Conservation (phyloP, 2,113 vertebrate genomes). For the Alouatta palliata region DNA sequence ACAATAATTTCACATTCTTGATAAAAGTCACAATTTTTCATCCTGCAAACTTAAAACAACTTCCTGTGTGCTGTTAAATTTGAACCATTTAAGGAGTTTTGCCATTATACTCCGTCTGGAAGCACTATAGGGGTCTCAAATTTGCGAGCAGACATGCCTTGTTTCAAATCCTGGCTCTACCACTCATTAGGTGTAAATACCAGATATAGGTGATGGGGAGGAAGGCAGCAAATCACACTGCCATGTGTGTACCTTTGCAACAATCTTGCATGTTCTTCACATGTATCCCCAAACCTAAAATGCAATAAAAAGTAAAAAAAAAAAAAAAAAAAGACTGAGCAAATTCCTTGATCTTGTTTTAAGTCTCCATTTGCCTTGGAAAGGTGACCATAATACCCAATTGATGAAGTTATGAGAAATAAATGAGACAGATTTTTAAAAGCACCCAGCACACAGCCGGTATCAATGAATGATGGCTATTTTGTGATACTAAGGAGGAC, state of each 20-base stretch:
- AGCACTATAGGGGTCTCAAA: neutral
- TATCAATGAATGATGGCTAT: neutral
- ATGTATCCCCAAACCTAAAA: no score
- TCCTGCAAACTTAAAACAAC: neutral
- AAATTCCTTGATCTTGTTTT: neutral
- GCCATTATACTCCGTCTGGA: neutral
- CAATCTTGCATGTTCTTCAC: no score
- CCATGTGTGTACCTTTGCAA: no score
- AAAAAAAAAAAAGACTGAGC: neutral
- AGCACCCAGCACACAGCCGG: neutral
- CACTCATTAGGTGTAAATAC: neutral
- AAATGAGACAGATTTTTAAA: neutral
- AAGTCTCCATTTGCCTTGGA: neutral
- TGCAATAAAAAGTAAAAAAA: no score
- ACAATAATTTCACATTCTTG: neutral
- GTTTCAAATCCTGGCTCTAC: neutral
- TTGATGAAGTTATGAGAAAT: neutral
- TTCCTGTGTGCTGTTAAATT: neutral
- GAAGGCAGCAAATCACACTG: no score
- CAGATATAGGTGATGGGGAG: no score
- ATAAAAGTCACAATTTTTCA: neutral
- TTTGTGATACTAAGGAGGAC: neutral
- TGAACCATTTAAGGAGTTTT: neutral
- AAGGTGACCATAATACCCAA: neutral
- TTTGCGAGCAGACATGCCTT: neutral